phyloP scores from a whole-genome alignment of 2,113 vertebrate genomes.

The Phrynosoma blainvillii region DNA sequence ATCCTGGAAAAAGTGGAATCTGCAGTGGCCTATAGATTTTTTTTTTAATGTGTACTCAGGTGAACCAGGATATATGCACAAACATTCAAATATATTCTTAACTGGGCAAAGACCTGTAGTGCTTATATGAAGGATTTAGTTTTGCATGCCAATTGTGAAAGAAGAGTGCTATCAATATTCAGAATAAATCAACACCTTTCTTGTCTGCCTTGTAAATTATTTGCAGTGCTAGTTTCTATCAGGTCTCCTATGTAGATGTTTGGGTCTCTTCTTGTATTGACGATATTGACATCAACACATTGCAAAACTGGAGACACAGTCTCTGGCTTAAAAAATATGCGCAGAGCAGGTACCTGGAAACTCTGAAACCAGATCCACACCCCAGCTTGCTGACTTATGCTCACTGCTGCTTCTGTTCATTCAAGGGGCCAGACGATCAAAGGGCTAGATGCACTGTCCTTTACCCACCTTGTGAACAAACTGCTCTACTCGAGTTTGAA shows the following conservation, averaged over 20 bases:
- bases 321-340: not conserved
- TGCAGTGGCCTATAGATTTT: too few relatives aligned
- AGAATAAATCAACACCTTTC: not conserved
- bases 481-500: slow-evolving; percentile 97
- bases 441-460: not conserved
- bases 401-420: not conserved
- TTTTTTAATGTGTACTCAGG: too few relatives aligned
- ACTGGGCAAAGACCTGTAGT: not conserved
- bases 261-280: not conserved
- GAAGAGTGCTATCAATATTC: not conserved
- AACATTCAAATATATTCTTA: not conserved
- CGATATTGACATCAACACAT: not conserved
- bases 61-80: not conserved
- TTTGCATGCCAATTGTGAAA: not conserved
- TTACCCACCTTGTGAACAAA: slow-evolving; percentile 96
- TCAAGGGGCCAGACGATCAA: not conserved
- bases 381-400: not conserved
- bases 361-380: slow-evolving; percentile 1
- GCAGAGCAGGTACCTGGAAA: not conserved
- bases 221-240: not conserved
- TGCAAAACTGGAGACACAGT: not conserved
- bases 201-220: not conserved
- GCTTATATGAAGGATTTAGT: too few relatives aligned
- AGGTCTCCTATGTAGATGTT: not conserved
- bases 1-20: too few relatives aligned